Conservation (phyloP, 2,888 invertebrate species). For the Boloria selene region DNA sequence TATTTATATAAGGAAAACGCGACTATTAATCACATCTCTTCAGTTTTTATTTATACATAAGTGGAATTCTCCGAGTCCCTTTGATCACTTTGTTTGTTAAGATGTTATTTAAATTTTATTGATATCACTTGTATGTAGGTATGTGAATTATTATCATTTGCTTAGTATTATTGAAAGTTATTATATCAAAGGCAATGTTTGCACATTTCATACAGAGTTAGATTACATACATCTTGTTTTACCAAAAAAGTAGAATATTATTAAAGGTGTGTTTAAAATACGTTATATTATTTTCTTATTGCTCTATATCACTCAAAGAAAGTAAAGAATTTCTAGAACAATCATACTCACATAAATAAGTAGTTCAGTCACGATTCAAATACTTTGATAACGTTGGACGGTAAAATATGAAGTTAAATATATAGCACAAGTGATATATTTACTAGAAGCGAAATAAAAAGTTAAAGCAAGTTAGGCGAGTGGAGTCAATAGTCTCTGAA, state of each 20-base stretch:
- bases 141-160: not conserved
- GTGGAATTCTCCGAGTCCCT: slow-evolving; percentile 64
- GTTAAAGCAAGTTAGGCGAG: not conserved
- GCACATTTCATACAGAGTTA: not conserved
- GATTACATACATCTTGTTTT: not conserved
- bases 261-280: no score
- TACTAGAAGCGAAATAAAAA: not conserved
- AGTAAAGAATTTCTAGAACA: slow-evolving; percentile 25
- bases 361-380: slow-evolving; percentile 26
- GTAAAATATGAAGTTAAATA: slow-evolving; percentile 13
- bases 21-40: slow-evolving; percentile 80
- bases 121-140: not conserved
- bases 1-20: slow-evolving; percentile 81
- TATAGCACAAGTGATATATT: slow-evolving; percentile 4
- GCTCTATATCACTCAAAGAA: slow-evolving; percentile 14
- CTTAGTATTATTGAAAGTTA: not conserved
- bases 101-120: slow-evolving; percentile 57
- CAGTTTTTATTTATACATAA: slow-evolving; percentile 77
- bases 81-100: slow-evolving; percentile 68
- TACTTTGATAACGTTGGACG: slow-evolving; percentile 20
- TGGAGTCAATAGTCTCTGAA: slow-evolving; percentile 9
- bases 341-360: slow-evolving; percentile 21
- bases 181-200: not conserved
- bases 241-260: no score
- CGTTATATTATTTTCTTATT: not conserved